These are phyloP conservation scores for Cydia fagiglandana DNA, from an alignment of 1,140 invertebrate species.

Conservation along the genomic window DNA sequence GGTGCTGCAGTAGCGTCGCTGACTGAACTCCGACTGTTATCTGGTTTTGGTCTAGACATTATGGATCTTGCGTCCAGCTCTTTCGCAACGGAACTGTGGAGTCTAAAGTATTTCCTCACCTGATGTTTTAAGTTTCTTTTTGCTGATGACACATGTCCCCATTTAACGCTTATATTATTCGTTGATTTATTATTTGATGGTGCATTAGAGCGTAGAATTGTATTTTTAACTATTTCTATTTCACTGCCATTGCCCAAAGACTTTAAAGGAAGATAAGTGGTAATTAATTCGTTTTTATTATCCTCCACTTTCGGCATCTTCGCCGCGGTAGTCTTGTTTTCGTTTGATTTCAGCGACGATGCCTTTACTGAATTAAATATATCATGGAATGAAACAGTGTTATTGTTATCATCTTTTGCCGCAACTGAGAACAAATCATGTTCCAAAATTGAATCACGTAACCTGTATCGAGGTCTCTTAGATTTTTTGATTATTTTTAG, in stretches of 20 bases:
- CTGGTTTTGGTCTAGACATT: background rate
- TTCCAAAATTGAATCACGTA: background rate
- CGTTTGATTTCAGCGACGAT: background rate
- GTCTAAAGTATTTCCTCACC: conserved; percentile 1
- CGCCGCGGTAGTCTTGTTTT: background rate
- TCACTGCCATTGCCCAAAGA: background rate
- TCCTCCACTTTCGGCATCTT: no score
- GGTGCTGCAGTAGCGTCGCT: background rate
- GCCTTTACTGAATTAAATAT: background rate
- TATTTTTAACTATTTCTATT: background rate
- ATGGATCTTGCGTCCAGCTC: background rate
- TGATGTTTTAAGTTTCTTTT: background rate
- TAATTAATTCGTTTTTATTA: background rate
- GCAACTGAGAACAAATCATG: background rate
- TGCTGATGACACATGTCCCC: background rate
- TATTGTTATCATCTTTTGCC: background rate
- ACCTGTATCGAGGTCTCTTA: background rate
- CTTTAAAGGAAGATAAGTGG: background rate
- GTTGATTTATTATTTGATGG: background rate
- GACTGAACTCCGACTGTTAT: no score
- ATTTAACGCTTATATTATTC: background rate
- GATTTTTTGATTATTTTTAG: conserved; percentile 8
- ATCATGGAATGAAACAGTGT: background rate
- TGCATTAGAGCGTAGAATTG: background rate
- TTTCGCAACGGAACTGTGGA: background rate